Conservation (phyloP, 2,113 vertebrate species). For the Chaetorhynchus papuensis region DNA sequence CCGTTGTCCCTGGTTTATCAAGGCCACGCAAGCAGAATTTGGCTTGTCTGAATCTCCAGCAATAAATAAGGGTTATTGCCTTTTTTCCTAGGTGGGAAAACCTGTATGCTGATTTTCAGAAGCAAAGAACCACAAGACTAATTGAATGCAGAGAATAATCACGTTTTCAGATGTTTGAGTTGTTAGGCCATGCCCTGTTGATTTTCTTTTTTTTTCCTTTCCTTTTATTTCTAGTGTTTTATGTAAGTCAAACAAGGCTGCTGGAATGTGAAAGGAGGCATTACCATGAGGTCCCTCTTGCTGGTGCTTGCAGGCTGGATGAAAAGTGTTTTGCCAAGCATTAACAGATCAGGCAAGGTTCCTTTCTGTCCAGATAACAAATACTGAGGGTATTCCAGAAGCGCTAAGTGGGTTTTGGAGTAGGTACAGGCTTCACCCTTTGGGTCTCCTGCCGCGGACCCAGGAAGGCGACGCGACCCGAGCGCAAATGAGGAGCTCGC, state of each 20-base stretch:
- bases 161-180: not conserved
- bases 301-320: not conserved
- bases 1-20: not conserved
- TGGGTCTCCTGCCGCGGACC: rapidly evolving
- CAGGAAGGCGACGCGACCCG: rapidly evolving
- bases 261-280: not conserved
- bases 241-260: not conserved
- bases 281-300: not conserved
- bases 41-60: not conserved
- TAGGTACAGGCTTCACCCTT: not conserved
- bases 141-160: not conserved
- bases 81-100: not conserved
- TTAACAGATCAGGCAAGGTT: not conserved
- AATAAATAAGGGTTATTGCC: not conserved
- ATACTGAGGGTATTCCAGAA: not conserved
- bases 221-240: not conserved
- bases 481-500: rapidly evolving
- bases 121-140: not conserved
- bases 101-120: not conserved
- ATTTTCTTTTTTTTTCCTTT: not conserved
- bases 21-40: not conserved
- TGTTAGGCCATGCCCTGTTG: not conserved
- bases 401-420: rapidly evolving
- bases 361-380: not conserved
- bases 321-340: not conserved